phyloP scores from a whole-genome alignment of 2,113 vertebrate genomes.

The Heterocephalus glaber region DNA sequence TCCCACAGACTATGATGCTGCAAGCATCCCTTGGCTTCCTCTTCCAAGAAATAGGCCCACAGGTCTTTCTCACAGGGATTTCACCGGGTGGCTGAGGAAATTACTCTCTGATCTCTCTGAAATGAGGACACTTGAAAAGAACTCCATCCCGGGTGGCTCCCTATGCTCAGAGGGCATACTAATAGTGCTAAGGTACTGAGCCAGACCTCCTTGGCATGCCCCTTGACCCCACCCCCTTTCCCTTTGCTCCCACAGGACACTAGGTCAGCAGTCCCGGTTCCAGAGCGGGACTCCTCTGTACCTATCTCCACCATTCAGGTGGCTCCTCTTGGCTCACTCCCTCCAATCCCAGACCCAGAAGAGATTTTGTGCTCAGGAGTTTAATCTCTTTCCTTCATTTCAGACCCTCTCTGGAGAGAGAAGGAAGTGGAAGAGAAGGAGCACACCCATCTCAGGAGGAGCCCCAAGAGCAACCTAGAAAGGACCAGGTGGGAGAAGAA shows the following conservation, averaged over 20 bases:
- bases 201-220: not conserved
- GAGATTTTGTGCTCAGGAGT: not conserved
- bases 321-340: not conserved
- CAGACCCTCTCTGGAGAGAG: conserved; percentile 4
- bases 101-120: not conserved
- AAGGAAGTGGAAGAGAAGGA: conserved; percentile 37
- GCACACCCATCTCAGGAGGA: not conserved
- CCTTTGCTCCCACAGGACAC: not conserved
- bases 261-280: not conserved
- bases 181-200: not conserved
- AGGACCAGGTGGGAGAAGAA: conserved; percentile 17
- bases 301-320: not conserved
- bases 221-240: not conserved
- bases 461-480: conserved; percentile 35
- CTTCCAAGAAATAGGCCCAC: not conserved
- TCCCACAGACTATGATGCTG: not conserved
- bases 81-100: not conserved
- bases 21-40: not conserved
- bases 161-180: not conserved
- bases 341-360: not conserved
- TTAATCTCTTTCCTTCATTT: conserved; percentile 38
- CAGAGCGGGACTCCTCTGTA: not conserved
- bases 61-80: not conserved
- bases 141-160: not conserved
- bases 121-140: conserved; percentile 18